Percentiles rank a stretch among this genome's conserved stretches.
phyloP scores from a whole-genome alignment of 2,888 invertebrate species.

The Aspidiotus destructor region DNA sequence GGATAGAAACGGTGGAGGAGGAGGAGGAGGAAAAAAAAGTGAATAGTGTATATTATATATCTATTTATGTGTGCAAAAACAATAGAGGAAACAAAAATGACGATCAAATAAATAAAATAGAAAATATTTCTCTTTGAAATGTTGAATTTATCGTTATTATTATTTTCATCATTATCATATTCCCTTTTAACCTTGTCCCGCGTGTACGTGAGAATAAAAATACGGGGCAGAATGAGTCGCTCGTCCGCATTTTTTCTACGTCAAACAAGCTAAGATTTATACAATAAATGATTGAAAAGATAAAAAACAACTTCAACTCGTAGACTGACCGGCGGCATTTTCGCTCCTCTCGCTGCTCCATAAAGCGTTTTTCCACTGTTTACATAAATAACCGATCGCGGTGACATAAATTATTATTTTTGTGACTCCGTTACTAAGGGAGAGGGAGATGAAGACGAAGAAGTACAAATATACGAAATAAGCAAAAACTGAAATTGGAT shows the following conservation, averaged over 20 bases:
- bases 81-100: slow-evolving; percentile 28
- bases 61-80: slow-evolving; percentile 18
- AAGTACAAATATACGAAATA: slow-evolving; percentile 3
- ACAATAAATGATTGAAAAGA: slow-evolving; percentile 30
- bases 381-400: slow-evolving; percentile 29
- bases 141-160: slow-evolving; percentile 28
- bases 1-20: not conserved
- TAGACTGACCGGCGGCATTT: slow-evolving; percentile 29
- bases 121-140: slow-evolving; percentile 26
- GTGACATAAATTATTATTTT: slow-evolving; percentile 25
- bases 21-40: not conserved
- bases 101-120: slow-evolving; percentile 30
- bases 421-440: slow-evolving; percentile 7
- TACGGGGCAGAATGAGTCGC: slow-evolving; percentile 25
- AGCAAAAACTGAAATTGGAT: slow-evolving; percentile 24
- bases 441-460: not conserved
- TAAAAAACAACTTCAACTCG: slow-evolving; percentile 26
- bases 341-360: slow-evolving; percentile 19
- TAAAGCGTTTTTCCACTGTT: slow-evolving; percentile 15
- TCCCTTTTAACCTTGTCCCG: slow-evolving; percentile 24
- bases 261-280: slow-evolving; percentile 23
- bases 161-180: slow-evolving; percentile 32
- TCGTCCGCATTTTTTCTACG: slow-evolving; percentile 26
- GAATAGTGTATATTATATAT: slow-evolving; percentile 12
- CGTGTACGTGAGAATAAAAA: slow-evolving; percentile 24